Evolutionary conservation across 1,140 invertebrate species (phyloP).

Genomic region (Pectinophora gossypiella): DNA sequence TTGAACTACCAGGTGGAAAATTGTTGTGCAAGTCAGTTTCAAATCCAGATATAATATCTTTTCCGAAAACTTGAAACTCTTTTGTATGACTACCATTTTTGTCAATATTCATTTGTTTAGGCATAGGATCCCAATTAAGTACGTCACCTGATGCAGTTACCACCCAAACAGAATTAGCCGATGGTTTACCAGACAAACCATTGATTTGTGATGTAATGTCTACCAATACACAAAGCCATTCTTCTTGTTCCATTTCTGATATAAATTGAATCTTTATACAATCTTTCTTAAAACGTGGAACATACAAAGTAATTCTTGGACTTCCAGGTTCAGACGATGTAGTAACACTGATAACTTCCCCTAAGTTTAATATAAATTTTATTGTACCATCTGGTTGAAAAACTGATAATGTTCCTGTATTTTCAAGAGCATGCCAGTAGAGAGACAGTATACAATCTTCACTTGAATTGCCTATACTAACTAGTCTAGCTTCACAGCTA

Average conservation of each 20-base stretch:
- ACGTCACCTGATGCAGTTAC: slow-evolving; percentile 87
- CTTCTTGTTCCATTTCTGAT: slow-evolving; percentile 88
- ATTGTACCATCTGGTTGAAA: slow-evolving; percentile 85
- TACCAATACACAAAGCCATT: slow-evolving; percentile 88
- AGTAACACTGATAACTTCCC: slow-evolving; percentile 84
- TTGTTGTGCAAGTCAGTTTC: slow-evolving; percentile 77
- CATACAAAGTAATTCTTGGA: slow-evolving; percentile 83
- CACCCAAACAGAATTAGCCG: slow-evolving; percentile 84
- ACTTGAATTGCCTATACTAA: slow-evolving; percentile 77
- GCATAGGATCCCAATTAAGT: slow-evolving; percentile 84
- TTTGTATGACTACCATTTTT: slow-evolving; percentile 76
- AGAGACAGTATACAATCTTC: slow-evolving; percentile 88
- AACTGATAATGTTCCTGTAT: slow-evolving; percentile 85
- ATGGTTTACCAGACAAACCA: slow-evolving; percentile 80
- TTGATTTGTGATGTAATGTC: slow-evolving; percentile 82
- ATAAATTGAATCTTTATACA: slow-evolving; percentile 83
- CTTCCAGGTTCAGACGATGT: slow-evolving; percentile 86
- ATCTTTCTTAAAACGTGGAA: slow-evolving; percentile 77
- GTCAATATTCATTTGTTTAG: slow-evolving; percentile 64
- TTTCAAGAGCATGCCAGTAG: slow-evolving; percentile 82
- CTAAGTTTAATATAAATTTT: slow-evolving; percentile 79
- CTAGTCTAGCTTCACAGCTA: slow-evolving; percentile 83
- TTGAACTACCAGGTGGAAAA: slow-evolving; percentile 79
- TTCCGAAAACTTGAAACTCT: slow-evolving; percentile 82
- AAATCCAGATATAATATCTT: slow-evolving; percentile 75